Base-by-base conservation (phyloP, 30 jellyfish, hydroid and myxozoan species). In the Hydractinia echinata region DNA sequence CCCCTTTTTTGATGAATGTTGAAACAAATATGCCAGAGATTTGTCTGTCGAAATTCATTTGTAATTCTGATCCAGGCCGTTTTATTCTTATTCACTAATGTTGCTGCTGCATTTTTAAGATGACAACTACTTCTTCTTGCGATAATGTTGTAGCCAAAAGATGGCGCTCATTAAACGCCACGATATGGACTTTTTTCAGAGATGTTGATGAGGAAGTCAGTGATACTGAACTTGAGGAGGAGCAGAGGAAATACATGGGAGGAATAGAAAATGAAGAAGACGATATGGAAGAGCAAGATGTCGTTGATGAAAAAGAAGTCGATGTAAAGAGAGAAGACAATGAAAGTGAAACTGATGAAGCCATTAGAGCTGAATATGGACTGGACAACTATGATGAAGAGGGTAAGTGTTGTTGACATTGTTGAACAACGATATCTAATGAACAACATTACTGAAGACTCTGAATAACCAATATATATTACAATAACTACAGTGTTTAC, bases 351-450 rank as follows among this genome's bases (percentile, higher is more conserved):
- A 90, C 83, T 6, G 97, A 90, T 48, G 86, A 85, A 67, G 97
- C 83, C 51, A 84, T 55, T 62, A 66, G 69, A 5, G 81, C 67
- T n/a, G 97, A 90, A 80, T 90, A 83, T 78, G 94, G 92, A 73
- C 69, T 90, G 15, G 95, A 90, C 7, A 79, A 90, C 49, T 90
- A 90, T 81, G 95, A 90, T 90, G 87, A 85, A 19, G 97, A 90
- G 54, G 94, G 89, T 82, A 77, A 18, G 52, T 7, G 1, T 72
- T 30, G 44, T 30, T 30, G 44, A 30, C 44, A 30, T 30, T 30
- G 44, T 30, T 30, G 44, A 30, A 30, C 44, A 2, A 30, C 44
- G 1, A 30, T 30, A 30, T 30, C 2, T 30, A 30, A 30, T 30
- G 44, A 30, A 30, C 44, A 30, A 30, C 44, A 30, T 30, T 30